Conservation (phyloP, 2,888 invertebrate genomes). For the Bhutanitis thaidina region DNA sequence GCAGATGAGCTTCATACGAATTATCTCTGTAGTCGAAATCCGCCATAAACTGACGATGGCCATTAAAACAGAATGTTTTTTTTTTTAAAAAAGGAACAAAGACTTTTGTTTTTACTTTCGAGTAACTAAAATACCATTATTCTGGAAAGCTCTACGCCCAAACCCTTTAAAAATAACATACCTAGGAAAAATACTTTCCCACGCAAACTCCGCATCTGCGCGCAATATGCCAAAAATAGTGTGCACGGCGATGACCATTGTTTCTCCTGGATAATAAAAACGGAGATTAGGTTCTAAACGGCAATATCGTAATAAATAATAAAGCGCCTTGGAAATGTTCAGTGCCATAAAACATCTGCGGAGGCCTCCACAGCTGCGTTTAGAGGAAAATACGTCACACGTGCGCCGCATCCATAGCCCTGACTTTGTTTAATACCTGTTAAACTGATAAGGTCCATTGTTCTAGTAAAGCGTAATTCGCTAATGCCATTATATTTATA, state of each 20-base stretch:
- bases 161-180: conserved; percentile 14
- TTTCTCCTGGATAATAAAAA: conserved; percentile 71
- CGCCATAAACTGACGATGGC: no score
- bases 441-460: conserved; percentile 44
- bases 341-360: conserved; percentile 77
- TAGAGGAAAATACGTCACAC: conserved; percentile 74
- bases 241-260: conserved; percentile 68
- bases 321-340: conserved; percentile 75
- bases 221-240: conserved; percentile 70
- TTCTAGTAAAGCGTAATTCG: conserved; percentile 28
- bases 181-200: conserved; percentile 47
- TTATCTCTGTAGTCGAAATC: no score
- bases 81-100: no score
- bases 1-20: no score
- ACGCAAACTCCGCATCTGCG: conserved; percentile 63
- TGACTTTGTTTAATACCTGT: conserved; percentile 44
- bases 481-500: conserved; percentile 27
- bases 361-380: conserved; percentile 71
- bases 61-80: no score
- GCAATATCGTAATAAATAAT: conserved; percentile 77
- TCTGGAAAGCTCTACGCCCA: conserved; percentile 1
- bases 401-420: conserved; percentile 60
- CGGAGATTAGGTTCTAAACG: conserved; percentile 75
- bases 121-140: no score
- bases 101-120: no score